A percentile compares a stretch with the other conserved stretches of the same genome.
These are phyloP conservation scores for Sceloporus undulatus DNA, from an alignment of 2,113 vertebrate species.

Conservation along the genomic window DNA sequence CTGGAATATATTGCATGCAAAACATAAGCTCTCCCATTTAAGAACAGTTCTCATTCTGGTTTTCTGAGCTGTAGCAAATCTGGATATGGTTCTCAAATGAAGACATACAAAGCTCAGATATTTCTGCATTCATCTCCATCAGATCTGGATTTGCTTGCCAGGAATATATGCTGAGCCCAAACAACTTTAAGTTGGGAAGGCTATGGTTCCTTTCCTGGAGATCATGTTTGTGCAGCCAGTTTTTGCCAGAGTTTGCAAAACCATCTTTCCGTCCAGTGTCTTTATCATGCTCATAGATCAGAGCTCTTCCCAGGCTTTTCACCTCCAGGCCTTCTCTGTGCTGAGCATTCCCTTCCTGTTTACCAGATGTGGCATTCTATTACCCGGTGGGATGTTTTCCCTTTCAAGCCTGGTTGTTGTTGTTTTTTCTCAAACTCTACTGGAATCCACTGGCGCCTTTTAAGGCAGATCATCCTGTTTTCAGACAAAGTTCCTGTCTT, in stretches of 20 bases:
- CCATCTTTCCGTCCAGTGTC: constrained; percentile 46
- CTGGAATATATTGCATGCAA: background rate
- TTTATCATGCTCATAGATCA: constrained; percentile 57
- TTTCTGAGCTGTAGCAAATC: background rate
- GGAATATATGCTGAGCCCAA: constrained; percentile 1
- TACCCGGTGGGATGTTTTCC: constrained; percentile 52
- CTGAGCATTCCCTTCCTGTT: constrained; percentile 78
- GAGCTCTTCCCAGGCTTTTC: constrained; percentile 50
- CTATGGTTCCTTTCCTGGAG: background rate
- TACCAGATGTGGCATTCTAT: constrained; percentile 66
- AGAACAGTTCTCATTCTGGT: background rate
- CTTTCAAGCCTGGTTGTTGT: constrained; percentile 59
- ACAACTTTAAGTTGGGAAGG: fast-evolving
- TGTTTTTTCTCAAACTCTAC: constrained; percentile 72
- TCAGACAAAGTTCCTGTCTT: constrained; percentile 74
- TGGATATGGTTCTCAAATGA: background rate
- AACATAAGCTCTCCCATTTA: too few species aligned
- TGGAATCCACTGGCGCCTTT: constrained; percentile 68
- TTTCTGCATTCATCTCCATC: background rate
- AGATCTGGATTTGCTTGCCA: background rate
- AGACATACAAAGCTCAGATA: constrained; percentile 21
- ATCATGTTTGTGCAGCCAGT: constrained; percentile 20
- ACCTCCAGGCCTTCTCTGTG: constrained; percentile 49
- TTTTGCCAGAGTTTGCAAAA: constrained; percentile 39
- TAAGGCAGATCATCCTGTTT: constrained; percentile 80